Conservation (phyloP, 2,113 vertebrate genomes). For the Salvelinus alpinus region DNA sequence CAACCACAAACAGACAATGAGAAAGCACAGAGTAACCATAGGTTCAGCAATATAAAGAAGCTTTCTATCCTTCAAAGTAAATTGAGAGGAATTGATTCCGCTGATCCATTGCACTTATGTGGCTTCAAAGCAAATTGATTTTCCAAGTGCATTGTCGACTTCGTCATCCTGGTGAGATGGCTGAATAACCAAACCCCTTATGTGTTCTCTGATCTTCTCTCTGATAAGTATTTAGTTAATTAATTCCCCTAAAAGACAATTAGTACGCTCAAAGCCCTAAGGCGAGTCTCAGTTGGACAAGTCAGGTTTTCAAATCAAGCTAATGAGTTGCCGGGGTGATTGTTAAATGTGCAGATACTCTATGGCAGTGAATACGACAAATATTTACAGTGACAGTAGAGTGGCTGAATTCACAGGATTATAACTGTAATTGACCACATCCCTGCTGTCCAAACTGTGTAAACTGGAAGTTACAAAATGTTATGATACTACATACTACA, state of each 20-base stretch:
- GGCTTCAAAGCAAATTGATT: slow-evolving; percentile 54
- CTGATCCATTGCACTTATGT: slow-evolving; percentile 23
- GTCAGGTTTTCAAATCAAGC: slow-evolving; percentile 35
- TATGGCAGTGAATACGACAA: no score
- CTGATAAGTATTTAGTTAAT: slow-evolving; percentile 36
- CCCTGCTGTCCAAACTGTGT: no score
- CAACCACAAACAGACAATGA: slow-evolving; percentile 30
- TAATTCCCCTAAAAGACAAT: slow-evolving; percentile 56
- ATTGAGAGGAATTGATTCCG: no score
- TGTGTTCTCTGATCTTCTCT: slow-evolving; percentile 43
- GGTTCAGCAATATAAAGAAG: slow-evolving; percentile 43
- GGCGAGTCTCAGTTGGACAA: slow-evolving; percentile 39
- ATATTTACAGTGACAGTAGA: no score
- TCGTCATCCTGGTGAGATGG: slow-evolving; percentile 22
- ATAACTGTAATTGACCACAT: no score
- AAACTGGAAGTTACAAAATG: no score
- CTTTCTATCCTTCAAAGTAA: slow-evolving; percentile 44
- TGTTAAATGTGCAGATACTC: no score
- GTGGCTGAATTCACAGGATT: no score
- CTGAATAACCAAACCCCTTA: slow-evolving; percentile 22
- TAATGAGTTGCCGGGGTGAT: slow-evolving; percentile 2
- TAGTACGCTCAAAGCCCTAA: slow-evolving; percentile 50
- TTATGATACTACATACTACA: no score
- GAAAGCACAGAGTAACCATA: slow-evolving; percentile 21
- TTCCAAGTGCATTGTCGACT: slow-evolving; percentile 34